Conservation (phyloP, 2,797 vertebrate species). For the Neolamprologus multifasciatus region DNA sequence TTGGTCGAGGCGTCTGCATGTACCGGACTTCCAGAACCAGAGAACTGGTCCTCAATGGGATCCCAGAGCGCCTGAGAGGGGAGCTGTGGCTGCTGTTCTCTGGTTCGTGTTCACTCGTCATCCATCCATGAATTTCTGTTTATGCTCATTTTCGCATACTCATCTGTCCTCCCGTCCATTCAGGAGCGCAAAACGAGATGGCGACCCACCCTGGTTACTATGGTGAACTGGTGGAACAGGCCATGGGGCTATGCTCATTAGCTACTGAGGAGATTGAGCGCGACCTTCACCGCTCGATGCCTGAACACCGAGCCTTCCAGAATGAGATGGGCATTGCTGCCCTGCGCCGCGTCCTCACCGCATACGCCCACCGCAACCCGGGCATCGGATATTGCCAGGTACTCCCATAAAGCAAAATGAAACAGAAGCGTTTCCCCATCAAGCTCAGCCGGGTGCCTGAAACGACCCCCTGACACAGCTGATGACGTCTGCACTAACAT, state of each 20-base stretch:
- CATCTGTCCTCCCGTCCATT: neutral
- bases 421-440: neutral
- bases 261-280: constrained; percentile 97
- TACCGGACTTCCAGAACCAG: constrained; percentile 90
- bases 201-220: constrained; percentile 91
- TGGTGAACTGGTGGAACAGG: constrained; percentile 84
- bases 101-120: constrained; percentile 62
- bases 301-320: constrained; percentile 95
- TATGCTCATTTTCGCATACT: neutral
- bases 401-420: neutral
- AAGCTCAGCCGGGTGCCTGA: neutral
- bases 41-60: constrained; percentile 90
- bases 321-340: constrained; percentile 93
- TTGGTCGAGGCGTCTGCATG: constrained; percentile 94
- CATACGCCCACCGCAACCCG: constrained; percentile 95
- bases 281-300: constrained; percentile 98
- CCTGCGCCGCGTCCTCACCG: constrained; percentile 90
- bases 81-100: constrained; percentile 98
- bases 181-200: constrained; percentile 96
- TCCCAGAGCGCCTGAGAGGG: constrained; percentile 88
- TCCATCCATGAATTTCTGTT: neutral
- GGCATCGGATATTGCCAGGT: constrained; percentile 98
- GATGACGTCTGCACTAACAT: neutral
- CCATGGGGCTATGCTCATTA: constrained; percentile 84
- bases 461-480: neutral